Evolutionary conservation across 2,113 vertebrate species (phyloP).

Genomic region (Dissostichus mawsoni): DNA sequence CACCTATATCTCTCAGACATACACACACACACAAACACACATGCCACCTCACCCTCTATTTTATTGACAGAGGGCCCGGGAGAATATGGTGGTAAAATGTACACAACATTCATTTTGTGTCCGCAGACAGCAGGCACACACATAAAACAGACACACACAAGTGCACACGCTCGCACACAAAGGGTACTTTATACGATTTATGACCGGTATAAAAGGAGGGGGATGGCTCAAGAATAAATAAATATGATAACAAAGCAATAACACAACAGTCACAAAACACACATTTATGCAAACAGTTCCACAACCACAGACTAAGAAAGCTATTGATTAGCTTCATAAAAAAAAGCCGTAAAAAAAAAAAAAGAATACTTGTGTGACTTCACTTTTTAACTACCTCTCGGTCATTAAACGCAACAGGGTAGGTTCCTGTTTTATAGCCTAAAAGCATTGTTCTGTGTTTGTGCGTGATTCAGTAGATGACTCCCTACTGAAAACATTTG

Average conservation of each 20-base stretch:
- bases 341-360: conserved; percentile 50
- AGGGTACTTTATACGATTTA: conserved; percentile 54
- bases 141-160: neutral
- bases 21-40: neutral
- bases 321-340: conserved; percentile 58
- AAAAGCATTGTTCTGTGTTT: neutral
- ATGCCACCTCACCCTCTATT: neutral
- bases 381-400: conserved; percentile 35
- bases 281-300: conserved; percentile 37
- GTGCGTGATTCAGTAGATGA: neutral
- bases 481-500: neutral
- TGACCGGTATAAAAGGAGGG: conserved; percentile 53
- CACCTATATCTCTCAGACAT: conserved; percentile 5
- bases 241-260: conserved; percentile 56
- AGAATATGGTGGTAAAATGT: conserved; percentile 39
- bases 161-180: conserved; percentile 34
- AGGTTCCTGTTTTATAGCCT: neutral
- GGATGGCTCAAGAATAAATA: conserved; percentile 42
- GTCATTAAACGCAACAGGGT: conserved; percentile 27
- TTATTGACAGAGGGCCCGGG: conserved; percentile 27
- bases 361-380: conserved; percentile 34
- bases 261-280: conserved; percentile 19
- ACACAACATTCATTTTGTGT: conserved; percentile 44
- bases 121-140: conserved; percentile 1
- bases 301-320: conserved; percentile 30